These are phyloP conservation scores for Tadarida brasiliensis DNA, from an alignment of 2,797 vertebrate genomes.

Conservation along the genomic window DNA sequence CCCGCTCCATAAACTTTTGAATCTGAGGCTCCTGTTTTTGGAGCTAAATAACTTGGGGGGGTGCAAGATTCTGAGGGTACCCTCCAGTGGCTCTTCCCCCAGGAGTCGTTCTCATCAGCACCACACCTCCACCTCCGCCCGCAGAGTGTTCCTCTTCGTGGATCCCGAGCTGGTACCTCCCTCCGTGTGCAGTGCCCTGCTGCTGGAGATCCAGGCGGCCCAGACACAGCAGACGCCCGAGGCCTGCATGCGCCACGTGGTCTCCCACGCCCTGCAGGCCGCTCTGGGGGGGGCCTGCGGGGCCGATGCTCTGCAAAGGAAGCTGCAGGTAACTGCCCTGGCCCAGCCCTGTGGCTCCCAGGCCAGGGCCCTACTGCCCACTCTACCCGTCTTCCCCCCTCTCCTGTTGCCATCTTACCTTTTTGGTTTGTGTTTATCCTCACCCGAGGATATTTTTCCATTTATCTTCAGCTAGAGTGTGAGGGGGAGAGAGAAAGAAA, in stretches of 20 bases:
- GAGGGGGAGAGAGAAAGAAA: no score
- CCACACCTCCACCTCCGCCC: neutral
- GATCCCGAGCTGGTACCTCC: conserved; percentile 93
- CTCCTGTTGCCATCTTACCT: neutral
- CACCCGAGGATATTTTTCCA: no score
- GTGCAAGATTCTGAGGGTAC: neutral
- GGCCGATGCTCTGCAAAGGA: conserved; percentile 83
- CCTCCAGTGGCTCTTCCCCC: neutral
- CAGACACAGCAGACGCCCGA: conserved; percentile 84
- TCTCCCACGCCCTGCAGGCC: conserved; percentile 92
- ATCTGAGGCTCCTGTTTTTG: neutral
- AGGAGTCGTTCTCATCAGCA: neutral
- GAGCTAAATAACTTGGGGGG: neutral
- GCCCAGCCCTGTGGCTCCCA: neutral
- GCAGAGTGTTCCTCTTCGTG: conserved; percentile 95
- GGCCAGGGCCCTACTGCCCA: no score
- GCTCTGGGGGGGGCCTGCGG: conserved; percentile 90
- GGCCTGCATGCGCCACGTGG: conserved; percentile 86
- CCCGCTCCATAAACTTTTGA: neutral
- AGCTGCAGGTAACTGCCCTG: conserved; percentile 89
- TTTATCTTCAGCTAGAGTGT: no score
- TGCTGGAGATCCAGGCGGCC: conserved; percentile 89
- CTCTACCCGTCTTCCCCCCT: no score
- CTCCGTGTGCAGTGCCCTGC: conserved; percentile 89
- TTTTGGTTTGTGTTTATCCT: no score